These are phyloP conservation scores for Huso huso DNA, from an alignment of 2,797 vertebrate species.

Conservation along the genomic window DNA sequence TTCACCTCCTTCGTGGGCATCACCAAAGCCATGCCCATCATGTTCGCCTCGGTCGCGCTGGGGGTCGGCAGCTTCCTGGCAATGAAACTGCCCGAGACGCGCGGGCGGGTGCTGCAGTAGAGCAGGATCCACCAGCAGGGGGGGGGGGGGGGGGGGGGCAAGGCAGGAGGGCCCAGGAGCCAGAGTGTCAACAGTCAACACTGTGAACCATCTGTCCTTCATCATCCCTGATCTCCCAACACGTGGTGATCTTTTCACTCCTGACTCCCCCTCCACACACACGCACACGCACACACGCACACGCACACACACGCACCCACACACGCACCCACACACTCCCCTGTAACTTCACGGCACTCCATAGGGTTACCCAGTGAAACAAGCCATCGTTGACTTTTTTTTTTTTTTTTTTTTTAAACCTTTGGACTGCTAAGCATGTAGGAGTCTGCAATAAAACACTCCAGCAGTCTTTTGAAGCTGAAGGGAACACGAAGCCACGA, in stretches of 20 bases:
- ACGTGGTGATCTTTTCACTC: too few relatives aligned
- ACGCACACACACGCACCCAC: constrained; percentile 43
- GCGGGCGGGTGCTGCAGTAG: constrained; percentile 88
- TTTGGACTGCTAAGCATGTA: too few relatives aligned
- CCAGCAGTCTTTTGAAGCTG: too few relatives aligned
- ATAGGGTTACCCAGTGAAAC: constrained; percentile 38
- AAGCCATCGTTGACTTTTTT: not conserved
- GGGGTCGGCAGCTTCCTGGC: constrained; percentile 86
- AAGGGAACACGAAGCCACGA: too few relatives aligned
- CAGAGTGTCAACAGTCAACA: constrained; percentile 30
- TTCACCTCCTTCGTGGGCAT: constrained; percentile 95
- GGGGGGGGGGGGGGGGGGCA: constrained; percentile 27
- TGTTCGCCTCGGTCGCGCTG: constrained; percentile 82
- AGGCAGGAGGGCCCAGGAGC: constrained; percentile 11
- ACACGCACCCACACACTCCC: constrained; percentile 43
- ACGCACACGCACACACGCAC: constrained; percentile 33
- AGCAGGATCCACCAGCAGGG: constrained; percentile 27
- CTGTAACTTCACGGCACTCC: constrained; percentile 7
- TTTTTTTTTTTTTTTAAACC: too few relatives aligned
- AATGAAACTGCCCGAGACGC: constrained; percentile 85
- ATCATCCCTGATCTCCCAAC: too few relatives aligned
- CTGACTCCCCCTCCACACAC: constrained; percentile 12
- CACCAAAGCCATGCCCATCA: constrained; percentile 90
- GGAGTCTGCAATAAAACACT: too few relatives aligned
- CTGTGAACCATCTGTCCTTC: constrained; percentile 27